phyloP scores from a whole-genome alignment of 2,113 vertebrate species.

The Beaufortia kweichowensis region DNA sequence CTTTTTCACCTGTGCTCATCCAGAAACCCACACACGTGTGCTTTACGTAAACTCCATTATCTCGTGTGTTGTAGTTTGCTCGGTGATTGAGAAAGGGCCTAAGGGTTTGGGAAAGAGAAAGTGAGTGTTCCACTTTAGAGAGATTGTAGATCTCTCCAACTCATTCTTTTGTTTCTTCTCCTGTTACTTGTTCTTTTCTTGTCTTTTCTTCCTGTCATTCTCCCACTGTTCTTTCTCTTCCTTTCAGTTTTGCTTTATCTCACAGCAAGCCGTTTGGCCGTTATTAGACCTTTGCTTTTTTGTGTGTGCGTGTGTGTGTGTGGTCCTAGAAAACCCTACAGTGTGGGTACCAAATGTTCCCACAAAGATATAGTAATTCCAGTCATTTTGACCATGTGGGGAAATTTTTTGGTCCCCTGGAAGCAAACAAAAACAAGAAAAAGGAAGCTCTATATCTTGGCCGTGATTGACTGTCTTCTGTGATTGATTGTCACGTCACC shows the following conservation, averaged over 20 bases:
- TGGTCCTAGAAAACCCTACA: too few species aligned
- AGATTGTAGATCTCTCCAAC: conserved; percentile 11
- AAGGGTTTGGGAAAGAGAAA: conserved; percentile 12
- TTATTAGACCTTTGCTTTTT: conserved; percentile 40
- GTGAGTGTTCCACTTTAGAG: conserved; percentile 19
- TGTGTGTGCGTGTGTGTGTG: background rate
- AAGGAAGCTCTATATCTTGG: too few species aligned
- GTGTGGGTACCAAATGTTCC: too few species aligned
- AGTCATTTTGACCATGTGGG: too few species aligned
- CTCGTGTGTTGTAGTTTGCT: conserved; percentile 33
- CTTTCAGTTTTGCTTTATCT: background rate
- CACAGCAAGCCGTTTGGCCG: conserved; percentile 23
- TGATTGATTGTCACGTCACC: too few species aligned
- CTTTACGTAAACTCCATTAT: conserved; percentile 22
- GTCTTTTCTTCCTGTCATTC: too few species aligned
- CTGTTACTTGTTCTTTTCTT: background rate
- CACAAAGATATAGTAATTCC: too few species aligned
- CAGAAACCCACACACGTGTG: conserved; percentile 15
- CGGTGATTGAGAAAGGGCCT: conserved; percentile 26
- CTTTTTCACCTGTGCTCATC: conserved; percentile 6
- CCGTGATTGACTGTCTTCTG: too few species aligned
- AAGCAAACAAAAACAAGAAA: too few species aligned
- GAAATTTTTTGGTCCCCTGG: too few species aligned
- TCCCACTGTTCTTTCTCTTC: background rate
- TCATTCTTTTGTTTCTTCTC: background rate